Base-by-base conservation (phyloP, 2,113 vertebrate genomes). In the Carlito syrichta region DNA sequence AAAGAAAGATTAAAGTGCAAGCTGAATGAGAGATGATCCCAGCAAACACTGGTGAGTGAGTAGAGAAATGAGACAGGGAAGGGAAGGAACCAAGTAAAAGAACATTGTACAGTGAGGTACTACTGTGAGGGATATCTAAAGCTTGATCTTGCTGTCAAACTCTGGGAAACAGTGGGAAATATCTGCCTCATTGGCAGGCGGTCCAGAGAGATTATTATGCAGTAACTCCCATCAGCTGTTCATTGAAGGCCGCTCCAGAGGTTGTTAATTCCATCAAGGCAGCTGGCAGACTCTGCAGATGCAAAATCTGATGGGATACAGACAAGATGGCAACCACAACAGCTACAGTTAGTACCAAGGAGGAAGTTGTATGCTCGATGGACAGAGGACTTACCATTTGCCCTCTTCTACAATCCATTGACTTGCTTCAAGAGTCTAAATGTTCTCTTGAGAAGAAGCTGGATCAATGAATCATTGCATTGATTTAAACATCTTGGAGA, bases 331-430 rank as follows among this genome's bases (percentile, higher is more conserved):
- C 11, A 0, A 22, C 19, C 6, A 23, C 35, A 11, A 0, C 8
- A 7, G 73, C 38, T 27, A 5, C 60, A 12, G 9, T 0, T 1
- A 58, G 76, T 13, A 2, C 11, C 0, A 0, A 14, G 43, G 52
- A 22, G 62, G 27, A 12, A 20, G n/a, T 27, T 2, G 0, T 2
- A 5, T 3, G 13, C 3, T 6, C n/a, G 5, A 2, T 23, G 1
- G 8, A 58, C 8, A 5, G 32, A 54, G 25, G 2, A 6, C 73
- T 58, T 27, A 0, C 52, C 6, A 0, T 8, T 13, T 43, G 22
- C 40, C 2, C 5, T 8, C 17, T 32, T 2, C 7, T 6, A 1
- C 3, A 0, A 35, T 27, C 48, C 74, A 30, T 0, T 11, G 63
- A 16, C n/a, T 69, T 11, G 16, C 32, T 58, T 48, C 43, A 43